phyloP scores from a whole-genome alignment of 2,797 vertebrate species.

The Lacerta bilineata region DNA sequence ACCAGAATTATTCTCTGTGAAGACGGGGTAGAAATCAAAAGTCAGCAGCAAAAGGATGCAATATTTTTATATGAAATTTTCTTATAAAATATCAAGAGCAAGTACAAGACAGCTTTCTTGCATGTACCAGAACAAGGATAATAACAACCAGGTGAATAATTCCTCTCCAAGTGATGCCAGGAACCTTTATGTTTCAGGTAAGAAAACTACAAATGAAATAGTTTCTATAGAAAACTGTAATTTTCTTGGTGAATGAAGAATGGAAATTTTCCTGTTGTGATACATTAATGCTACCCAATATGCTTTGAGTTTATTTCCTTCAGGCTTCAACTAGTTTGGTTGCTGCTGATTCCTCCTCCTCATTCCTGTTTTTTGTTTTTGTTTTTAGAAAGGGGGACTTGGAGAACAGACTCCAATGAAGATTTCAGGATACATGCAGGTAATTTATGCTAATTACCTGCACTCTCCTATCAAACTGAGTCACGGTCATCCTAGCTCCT shows the following conservation, averaged over 20 bases:
- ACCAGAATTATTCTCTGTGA: constrained; percentile 1
- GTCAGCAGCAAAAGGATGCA: not conserved
- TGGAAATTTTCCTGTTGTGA: not conserved
- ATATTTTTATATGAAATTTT: not conserved
- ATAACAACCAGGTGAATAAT: not conserved
- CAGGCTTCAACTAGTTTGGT: not conserved
- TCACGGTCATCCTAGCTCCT: too few relatives aligned
- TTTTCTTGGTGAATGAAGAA: not conserved
- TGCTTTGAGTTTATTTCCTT: not conserved
- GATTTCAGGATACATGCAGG: too few relatives aligned
- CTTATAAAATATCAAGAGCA: not conserved
- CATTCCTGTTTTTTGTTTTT: too few relatives aligned
- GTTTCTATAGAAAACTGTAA: not conserved
- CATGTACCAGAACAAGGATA: not conserved
- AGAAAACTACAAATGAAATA: not conserved
- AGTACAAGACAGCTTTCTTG: not conserved
- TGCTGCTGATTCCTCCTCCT: too few relatives aligned
- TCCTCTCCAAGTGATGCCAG: not conserved
- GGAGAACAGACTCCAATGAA: too few relatives aligned
- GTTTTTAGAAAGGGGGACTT: too few relatives aligned
- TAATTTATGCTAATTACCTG: too few relatives aligned
- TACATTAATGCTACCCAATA: not conserved
- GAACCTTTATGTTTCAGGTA: not conserved
- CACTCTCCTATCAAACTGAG: too few relatives aligned
- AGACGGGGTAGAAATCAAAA: not conserved